Conservation (phyloP, 2,888 invertebrate genomes). For the Microctonus brassicae region DNA sequence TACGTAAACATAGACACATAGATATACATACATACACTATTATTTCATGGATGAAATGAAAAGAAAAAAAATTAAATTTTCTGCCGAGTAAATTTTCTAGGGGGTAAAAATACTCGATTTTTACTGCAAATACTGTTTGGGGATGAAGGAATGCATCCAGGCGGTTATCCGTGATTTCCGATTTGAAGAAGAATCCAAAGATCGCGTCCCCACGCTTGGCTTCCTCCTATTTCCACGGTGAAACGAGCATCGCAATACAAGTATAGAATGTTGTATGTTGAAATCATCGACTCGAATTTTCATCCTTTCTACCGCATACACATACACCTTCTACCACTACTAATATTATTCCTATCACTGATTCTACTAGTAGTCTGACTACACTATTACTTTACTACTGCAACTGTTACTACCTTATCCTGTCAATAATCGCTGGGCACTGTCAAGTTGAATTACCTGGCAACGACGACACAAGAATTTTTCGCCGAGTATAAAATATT, state of each 20-base stretch:
- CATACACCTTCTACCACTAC: neutral
- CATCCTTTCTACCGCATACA: neutral
- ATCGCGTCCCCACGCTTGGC: neutral
- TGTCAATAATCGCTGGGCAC: neutral
- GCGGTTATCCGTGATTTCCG: constrained; percentile 24
- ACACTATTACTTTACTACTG: too few species aligned
- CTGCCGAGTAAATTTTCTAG: neutral
- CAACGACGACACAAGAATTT: neutral
- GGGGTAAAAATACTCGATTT: neutral
- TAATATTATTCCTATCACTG: too few species aligned
- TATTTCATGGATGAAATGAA: neutral
- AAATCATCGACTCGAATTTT: neutral
- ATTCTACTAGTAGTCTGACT: too few species aligned
- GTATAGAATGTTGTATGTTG: neutral
- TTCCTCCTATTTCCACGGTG: constrained; percentile 11
- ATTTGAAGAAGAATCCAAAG: constrained; percentile 18
- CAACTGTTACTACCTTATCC: too few species aligned
- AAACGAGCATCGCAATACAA: constrained; percentile 12
- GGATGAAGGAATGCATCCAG: constrained; percentile 4
- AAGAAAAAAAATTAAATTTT: neutral
- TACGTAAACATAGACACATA: too few species aligned
- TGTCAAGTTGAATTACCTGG: constrained; percentile 33
- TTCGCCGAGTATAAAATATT: neutral
- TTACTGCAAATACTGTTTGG: neutral
- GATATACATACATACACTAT: neutral